Evolutionary conservation across 2,113 vertebrate genomes (phyloP), one percentile per base, ranked within the genome.

Genomic region (Empidonax traillii): DNA sequence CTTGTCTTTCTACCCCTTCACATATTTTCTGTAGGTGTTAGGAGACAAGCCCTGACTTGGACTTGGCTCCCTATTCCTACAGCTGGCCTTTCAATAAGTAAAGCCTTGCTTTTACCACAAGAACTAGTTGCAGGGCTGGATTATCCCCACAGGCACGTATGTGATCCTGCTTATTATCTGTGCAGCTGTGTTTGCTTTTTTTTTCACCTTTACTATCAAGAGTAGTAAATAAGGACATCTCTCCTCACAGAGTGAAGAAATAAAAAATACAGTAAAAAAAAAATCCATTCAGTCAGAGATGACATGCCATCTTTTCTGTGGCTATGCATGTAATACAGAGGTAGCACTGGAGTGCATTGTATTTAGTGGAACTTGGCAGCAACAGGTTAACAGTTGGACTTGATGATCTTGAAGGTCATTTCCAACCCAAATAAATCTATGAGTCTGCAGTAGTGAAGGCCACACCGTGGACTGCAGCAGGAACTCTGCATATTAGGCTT

Each of bases 401-500:
- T 31, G 53, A 33, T 43, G 27, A 22, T 83, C 39, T 21, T 46
- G 24, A 39, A 53, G 5, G 13, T 43, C 12, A 15, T 89, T 47
- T 39, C 61, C 53, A 59, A 1, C 19, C 23, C 30, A 46, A 2
- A 1, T 21, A 53, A 68, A 41, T 25, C 10, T 9, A 12, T 39
- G 39, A 3, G 3, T 44, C 31, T 61, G 2, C 5, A 39, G 6
- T 0, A 51, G 37, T 4, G 9, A 43, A 27, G 37, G 56, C 33
- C 75, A 65, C 33, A 14, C 8, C 30, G 6, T 4, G 52, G 65
- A 23, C 80, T 81, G 73, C 73, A 78, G 76, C 37, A 91, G 71
- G 21, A 92, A 5, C 22, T 76, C 65, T 75, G 66, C 4, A 3
- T 12, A 10, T 67, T 6, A 18, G 33, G 31, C 41, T 79, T 78